Conservation (phyloP, 1,140 invertebrate species). For the Leucophenga varia region DNA sequence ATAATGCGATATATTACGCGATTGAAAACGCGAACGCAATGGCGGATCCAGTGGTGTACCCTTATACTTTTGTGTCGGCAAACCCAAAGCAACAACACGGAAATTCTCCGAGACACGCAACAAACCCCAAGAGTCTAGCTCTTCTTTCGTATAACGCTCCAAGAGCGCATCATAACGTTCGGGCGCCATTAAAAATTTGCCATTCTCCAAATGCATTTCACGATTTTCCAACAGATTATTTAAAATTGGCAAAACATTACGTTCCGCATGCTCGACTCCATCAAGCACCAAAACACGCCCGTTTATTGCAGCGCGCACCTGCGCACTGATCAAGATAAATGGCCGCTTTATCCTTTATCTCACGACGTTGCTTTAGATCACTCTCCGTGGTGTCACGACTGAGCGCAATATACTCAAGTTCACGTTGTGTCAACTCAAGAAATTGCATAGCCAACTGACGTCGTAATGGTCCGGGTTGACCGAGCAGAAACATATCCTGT, state of each 20-base stretch:
- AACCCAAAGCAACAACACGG: conserved; percentile 84
- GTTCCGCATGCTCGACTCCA: conserved; percentile 95
- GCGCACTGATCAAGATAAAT: conserved; percentile 95
- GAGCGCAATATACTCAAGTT: conserved; percentile 91
- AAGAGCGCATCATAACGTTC: conserved; percentile 88
- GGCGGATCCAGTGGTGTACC: conserved; percentile 96
- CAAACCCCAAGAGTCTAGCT: conserved; percentile 83
- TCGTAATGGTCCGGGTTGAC: conserved; percentile 75
- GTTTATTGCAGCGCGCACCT: conserved; percentile 83
- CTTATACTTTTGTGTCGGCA: conserved; percentile 84
- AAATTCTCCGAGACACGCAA: conserved; percentile 90
- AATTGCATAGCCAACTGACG: conserved; percentile 83
- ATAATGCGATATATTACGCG: conserved; percentile 72
- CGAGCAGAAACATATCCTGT: conserved; percentile 95
- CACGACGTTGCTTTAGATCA: conserved; percentile 93
- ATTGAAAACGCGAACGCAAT: conserved; percentile 91
- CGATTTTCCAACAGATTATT: conserved; percentile 98
- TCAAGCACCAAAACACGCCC: conserved; percentile 91
- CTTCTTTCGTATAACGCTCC: conserved; percentile 68
- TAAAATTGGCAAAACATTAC: conserved; percentile 95
- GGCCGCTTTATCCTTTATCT: conserved; percentile 84
- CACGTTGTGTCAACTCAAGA: conserved; percentile 82
- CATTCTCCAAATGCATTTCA: conserved; percentile 98
- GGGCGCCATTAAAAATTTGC: conserved; percentile 86
- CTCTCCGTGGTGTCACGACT: conserved; percentile 95